phyloP scores from a whole-genome alignment of 2,797 vertebrate genomes.

The Danio tinwini region DNA sequence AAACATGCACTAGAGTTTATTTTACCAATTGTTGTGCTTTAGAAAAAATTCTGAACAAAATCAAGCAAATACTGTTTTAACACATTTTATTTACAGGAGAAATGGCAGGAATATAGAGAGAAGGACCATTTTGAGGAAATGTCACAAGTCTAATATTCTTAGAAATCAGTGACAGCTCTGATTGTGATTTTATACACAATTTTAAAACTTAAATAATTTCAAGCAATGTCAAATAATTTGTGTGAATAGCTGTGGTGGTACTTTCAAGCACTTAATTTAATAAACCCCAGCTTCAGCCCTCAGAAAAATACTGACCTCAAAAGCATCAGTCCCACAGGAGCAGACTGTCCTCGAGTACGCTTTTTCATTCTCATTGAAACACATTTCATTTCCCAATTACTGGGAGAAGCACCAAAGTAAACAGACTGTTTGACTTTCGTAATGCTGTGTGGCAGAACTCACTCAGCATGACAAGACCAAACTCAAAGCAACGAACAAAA shows the following conservation, averaged over 20 bases:
- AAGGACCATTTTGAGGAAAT: background rate
- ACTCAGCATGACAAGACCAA: constrained; percentile 44
- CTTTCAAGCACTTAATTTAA: constrained; percentile 1
- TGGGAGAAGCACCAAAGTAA: constrained; percentile 58
- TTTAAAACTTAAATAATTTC: background rate
- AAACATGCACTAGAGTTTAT: background rate
- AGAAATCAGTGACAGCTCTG: background rate
- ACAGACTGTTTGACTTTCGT: constrained; percentile 43
- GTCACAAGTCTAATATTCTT: background rate
- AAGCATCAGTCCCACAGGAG: constrained; percentile 23
- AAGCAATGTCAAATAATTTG: background rate
- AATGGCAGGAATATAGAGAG: background rate
- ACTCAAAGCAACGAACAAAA: constrained; percentile 33
- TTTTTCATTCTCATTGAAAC: constrained; percentile 24
- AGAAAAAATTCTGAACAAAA: background rate
- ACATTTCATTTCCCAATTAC: constrained; percentile 22
- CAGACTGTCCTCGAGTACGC: constrained; percentile 6
- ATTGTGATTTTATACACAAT: background rate
- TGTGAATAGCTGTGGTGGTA: constrained; percentile 21
- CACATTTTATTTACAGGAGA: background rate
- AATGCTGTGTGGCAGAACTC: constrained; percentile 10
- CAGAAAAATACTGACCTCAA: constrained; percentile 32
- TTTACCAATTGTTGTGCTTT: background rate
- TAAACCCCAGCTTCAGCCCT: constrained; percentile 18
- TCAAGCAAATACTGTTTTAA: no score